phyloP scores from a whole-genome alignment of 2,888 invertebrate genomes.

The Dicyrtomina minuta region DNA sequence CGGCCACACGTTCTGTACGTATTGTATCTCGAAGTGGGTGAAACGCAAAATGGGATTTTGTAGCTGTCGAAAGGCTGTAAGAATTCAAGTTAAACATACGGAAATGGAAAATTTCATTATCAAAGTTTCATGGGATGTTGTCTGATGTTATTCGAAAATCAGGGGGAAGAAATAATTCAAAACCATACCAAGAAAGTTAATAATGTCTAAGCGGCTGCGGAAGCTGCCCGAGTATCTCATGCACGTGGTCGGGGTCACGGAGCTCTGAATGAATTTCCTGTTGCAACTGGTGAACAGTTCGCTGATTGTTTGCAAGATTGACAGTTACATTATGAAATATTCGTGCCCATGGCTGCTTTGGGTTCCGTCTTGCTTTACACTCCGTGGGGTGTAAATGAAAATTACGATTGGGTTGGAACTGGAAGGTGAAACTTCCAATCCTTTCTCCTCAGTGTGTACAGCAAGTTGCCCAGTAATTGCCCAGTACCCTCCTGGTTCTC shows the following conservation, averaged over 20 bases:
- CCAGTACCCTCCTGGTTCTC: slow-evolving; percentile 92
- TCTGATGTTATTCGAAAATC: slow-evolving; percentile 64
- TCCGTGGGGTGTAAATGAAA: slow-evolving; percentile 67
- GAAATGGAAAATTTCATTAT: slow-evolving; percentile 74
- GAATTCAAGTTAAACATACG: slow-evolving; percentile 63
- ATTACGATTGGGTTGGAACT: slow-evolving; percentile 79
- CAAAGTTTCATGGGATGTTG: slow-evolving; percentile 66
- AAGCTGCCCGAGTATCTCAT: slow-evolving; percentile 28
- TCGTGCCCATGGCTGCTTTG: slow-evolving; percentile 26
- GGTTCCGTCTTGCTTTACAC: slow-evolving; percentile 58
- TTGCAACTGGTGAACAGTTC: not conserved
- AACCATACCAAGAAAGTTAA: slow-evolving; percentile 31
- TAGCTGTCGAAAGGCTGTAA: slow-evolving; percentile 64
- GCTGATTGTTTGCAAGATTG: slow-evolving; percentile 8
- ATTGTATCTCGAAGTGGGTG: slow-evolving; percentile 71
- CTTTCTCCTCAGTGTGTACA: slow-evolving; percentile 78
- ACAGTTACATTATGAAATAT: not conserved
- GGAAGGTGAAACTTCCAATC: slow-evolving; percentile 63
- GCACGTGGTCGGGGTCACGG: slow-evolving; percentile 20
- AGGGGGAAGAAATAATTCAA: slow-evolving; percentile 56
- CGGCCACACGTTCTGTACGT: slow-evolving; percentile 72
- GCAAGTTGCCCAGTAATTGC: slow-evolving; percentile 98
- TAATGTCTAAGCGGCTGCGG: slow-evolving; percentile 20
- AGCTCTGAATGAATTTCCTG: not conserved
- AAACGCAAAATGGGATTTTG: slow-evolving; percentile 71